A percentile compares a stretch with the other conserved stretches of the same genome.
phyloP scores from a whole-genome alignment of 2,113 vertebrate species.

The Ciconia stormi region DNA sequence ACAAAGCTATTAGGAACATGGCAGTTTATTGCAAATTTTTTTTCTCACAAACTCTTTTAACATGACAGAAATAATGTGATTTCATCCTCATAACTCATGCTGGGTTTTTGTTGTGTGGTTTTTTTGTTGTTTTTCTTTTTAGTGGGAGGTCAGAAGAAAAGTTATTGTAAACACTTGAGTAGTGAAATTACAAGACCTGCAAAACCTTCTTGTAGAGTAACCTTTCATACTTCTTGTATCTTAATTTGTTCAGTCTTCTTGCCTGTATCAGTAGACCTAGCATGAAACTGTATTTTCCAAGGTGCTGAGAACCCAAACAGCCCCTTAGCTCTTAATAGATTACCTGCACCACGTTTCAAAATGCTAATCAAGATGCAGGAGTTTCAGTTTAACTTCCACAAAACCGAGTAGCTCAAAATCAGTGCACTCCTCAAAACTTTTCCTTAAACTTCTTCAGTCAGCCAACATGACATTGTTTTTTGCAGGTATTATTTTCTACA shows the following conservation, averaged over 20 bases:
- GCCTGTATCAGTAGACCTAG: background rate
- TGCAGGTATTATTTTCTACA: background rate
- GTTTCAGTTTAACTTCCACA: background rate
- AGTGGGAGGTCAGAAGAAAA: background rate
- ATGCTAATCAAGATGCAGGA: background rate
- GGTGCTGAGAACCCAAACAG: background rate
- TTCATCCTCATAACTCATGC: background rate
- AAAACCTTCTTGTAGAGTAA: background rate
- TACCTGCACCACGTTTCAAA: background rate
- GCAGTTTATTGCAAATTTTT: background rate
- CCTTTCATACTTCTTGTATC: background rate
- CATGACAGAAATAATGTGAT: background rate
- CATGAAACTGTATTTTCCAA: background rate
- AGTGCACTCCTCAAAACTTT: background rate
- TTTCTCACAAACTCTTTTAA: background rate
- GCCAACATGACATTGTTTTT: background rate
- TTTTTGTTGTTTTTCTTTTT: background rate
- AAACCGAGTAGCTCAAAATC: background rate
- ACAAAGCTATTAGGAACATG: background rate
- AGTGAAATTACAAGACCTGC: background rate
- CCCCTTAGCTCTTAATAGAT: background rate
- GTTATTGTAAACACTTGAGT: background rate
- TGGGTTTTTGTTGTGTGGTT: background rate
- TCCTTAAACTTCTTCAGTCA: background rate
- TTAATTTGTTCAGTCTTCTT: background rate